Base-by-base conservation (phyloP, 2,888 invertebrate genomes). In the Ochropleura plecta region DNA sequence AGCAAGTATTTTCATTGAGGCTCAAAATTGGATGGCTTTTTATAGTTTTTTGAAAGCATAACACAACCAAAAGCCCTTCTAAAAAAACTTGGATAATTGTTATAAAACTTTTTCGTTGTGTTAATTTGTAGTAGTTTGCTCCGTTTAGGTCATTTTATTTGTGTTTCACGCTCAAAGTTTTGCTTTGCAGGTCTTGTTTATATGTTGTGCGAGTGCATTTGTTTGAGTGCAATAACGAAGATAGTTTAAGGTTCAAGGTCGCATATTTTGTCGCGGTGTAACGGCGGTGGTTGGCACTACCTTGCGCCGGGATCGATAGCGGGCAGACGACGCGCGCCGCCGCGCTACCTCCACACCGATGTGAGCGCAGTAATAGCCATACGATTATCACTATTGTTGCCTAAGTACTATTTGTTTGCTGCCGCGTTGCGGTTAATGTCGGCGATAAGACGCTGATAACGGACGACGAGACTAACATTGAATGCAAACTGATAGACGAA, bases 171-270 rank as follows among this genome's bases (percentile, higher is more conserved):
- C 30, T 30, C 14, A 67, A 55, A 46, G 62, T 30, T 20, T 20
- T 57, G 65, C 42, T 20, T 40, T 57, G 30, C 14, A 55, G 62
- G 62, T 62, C 57, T 76, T 78, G 76, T 77, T 76, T 70, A 42
- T 74, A 70, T 71, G 63, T 59, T 69, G 48, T 70, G 76, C 70
- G 69, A 88, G 84, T 91, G 91, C 91, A 92, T 71, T 89, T 88
- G 78, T 88, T 83, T 66, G 77, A 84, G 85, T 92, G 92, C 92
- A 93, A 88, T 93, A 88, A 90, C 89, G 86, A 88, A 87, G 85
- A 90, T 91, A 89, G 92, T 92, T 89, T 85, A 93, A 93, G 93
- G 95, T 95, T 95, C 96, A 96, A 96, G 96, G 96, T 92, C 95
- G 93, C 90, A 85, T 90, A 86, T 91, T 91, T 90, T 89, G 91